phyloP scores from a whole-genome alignment of 2,888 invertebrate species.

The Lochmaea crataegi region DNA sequence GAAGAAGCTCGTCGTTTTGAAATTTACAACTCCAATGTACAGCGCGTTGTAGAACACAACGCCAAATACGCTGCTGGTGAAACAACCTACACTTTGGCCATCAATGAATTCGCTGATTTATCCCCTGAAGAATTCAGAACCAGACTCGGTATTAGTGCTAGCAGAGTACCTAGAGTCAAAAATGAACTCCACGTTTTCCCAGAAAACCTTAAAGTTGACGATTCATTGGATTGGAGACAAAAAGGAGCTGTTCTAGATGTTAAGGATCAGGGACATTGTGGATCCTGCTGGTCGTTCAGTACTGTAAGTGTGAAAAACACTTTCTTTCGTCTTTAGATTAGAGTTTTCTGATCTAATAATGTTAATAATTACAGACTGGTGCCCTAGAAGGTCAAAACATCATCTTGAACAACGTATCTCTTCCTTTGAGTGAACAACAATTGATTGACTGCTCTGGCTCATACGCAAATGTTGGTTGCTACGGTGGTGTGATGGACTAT shows the following conservation, averaged over 20 bases:
- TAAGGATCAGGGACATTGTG: conserved; percentile 24
- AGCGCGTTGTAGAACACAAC: conserved; percentile 44
- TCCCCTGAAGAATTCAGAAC: conserved; percentile 42
- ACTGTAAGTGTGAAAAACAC: conserved; percentile 11
- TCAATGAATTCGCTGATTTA: conserved; percentile 46
- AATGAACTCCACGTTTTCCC: neutral
- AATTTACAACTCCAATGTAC: conserved; percentile 39
- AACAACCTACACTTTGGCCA: conserved; percentile 40
- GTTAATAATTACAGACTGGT: conserved; percentile 65
- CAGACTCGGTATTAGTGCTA: neutral
- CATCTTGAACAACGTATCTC: conserved; percentile 65
- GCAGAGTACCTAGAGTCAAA: neutral
- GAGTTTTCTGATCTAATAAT: neutral
- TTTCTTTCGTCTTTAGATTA: neutral
- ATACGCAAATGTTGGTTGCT: conserved; percentile 67
- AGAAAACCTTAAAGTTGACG: neutral
- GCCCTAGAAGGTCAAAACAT: conserved; percentile 68
- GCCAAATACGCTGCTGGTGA: conserved; percentile 39
- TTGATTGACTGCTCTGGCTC: conserved; percentile 67
- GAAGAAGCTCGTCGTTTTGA: conserved; percentile 41
- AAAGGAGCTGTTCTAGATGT: conserved; percentile 19
- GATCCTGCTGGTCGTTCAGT: conserved; percentile 26
- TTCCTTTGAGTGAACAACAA: conserved; percentile 68
- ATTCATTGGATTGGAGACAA: conserved; percentile 19
- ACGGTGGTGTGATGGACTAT: conserved; percentile 67